phyloP scores from a whole-genome alignment of 2,113 vertebrate genomes.

The Pseudonaja textilis region DNA sequence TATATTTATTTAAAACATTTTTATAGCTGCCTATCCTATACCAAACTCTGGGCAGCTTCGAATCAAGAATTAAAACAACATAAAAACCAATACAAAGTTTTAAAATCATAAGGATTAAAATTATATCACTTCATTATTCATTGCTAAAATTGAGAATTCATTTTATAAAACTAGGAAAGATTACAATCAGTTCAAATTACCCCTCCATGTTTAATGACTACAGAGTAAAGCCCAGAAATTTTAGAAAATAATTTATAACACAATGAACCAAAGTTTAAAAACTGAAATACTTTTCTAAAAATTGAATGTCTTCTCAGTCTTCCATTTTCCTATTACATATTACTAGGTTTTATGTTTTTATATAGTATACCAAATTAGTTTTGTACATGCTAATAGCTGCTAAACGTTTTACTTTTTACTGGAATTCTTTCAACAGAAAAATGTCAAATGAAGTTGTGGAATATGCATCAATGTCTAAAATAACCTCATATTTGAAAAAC shows the following conservation, averaged over 20 bases:
- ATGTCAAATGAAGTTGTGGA: neutral
- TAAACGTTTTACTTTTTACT: neutral
- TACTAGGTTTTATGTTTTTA: neutral
- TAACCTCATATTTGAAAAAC: neutral
- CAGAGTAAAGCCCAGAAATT: neutral
- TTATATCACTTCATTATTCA: neutral
- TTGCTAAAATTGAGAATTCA: neutral
- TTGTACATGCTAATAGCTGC: neutral
- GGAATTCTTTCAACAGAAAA: neutral
- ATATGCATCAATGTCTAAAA: neutral
- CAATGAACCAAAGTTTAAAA: neutral
- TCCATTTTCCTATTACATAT: neutral
- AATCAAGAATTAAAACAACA: neutral
- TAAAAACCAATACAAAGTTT: neutral
- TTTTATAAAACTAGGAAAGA: neutral
- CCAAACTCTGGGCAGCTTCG: no score
- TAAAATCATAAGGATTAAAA: neutral
- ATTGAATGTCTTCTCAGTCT: neutral
- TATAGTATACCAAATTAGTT: neutral
- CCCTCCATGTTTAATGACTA: neutral
- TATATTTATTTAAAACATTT: no score
- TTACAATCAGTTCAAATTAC: neutral
- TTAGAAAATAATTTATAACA: neutral
- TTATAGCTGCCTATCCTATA: no score
- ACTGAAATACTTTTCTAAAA: neutral